Base-by-base conservation (phyloP, 2,888 invertebrate genomes). In the Lasioglossum figueresi region DNA sequence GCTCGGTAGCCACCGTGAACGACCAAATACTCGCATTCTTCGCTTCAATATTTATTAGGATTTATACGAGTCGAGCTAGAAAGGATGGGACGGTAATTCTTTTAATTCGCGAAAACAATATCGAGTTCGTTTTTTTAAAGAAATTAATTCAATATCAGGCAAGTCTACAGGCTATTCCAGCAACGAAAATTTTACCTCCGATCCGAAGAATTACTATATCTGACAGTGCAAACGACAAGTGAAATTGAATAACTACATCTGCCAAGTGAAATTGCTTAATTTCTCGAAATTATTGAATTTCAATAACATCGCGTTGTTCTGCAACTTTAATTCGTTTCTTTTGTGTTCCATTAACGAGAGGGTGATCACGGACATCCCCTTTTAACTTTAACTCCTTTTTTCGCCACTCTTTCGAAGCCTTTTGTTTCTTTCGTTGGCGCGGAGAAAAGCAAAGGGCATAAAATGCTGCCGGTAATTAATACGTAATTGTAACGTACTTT, bases 401-500 rank as follows among this genome's bases (percentile, higher is more conserved):
- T 4, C n/a, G 12, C 56, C 12, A 10, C 12, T 56, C n/a, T 12
- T n/a, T 31, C 27, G 31, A 6, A n/a, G 14, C 16, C n/a, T 56
- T 40, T n/a, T 27, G 8, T 19, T 76, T n/a, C 68, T 10, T 48
- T 10, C 8, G 27, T 37, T 31, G n/a, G n/a, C 31, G 31, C 31
- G 31, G 12, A 23, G 4, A 34, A 19, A 43, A 48, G n/a, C 16
- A 6, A 31, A 34, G 23, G 31, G 1, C 27, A 3, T 23, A 4
- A 23, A 4, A 34, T 31, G 2, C 14, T 12, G 12, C 31, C 23
- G n/a, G 16, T 4, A n/a, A 45, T 70, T n/a, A 31, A 23, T 19
- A 34, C 6, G 34, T n/a, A 75, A 72, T 81, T 72, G 31, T 48
- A 59, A 63, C 27, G 40, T 10, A 45, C 10, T 80, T 75, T 76